phyloP scores from a whole-genome alignment of 2,888 invertebrate genomes.

The Xanthostigma xanthostigma region DNA sequence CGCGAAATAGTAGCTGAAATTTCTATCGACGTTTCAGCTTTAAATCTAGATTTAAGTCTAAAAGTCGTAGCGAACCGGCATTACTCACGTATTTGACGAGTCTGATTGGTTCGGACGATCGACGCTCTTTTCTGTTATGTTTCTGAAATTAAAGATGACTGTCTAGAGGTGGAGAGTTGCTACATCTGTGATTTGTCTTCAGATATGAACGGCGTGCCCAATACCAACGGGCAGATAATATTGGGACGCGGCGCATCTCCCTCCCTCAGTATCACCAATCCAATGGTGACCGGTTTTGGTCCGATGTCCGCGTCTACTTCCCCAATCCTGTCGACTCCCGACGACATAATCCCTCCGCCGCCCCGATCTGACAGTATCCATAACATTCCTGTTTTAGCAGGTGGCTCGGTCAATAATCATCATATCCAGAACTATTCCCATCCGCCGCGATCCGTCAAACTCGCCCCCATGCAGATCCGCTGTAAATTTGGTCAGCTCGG shows the following conservation, averaged over 20 bases:
- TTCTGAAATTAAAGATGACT: no score
- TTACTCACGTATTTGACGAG: no score
- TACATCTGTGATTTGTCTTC: no score
- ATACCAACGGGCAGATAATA: slow-evolving; percentile 30
- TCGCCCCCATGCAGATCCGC: slow-evolving; percentile 74
- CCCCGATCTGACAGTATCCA: slow-evolving; percentile 32
- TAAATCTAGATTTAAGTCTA: no score
- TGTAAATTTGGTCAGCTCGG: slow-evolving; percentile 92
- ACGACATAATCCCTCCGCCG: slow-evolving; percentile 31
- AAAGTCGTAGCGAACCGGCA: no score
- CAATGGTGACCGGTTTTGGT: slow-evolving; percentile 40
- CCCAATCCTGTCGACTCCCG: slow-evolving; percentile 37
- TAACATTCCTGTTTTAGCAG: slow-evolving; percentile 22
- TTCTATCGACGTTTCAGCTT: no score
- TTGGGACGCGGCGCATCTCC: slow-evolving; percentile 44
- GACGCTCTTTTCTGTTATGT: no score
- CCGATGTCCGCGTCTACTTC: slow-evolving; percentile 45
- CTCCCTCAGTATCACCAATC: slow-evolving; percentile 23
- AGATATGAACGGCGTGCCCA: slow-evolving; percentile 4
- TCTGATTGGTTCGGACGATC: no score
- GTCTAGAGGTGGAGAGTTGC: no score
- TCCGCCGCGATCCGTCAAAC: slow-evolving; percentile 51
- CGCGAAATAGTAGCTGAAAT: no score
- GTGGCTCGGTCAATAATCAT: slow-evolving; percentile 25
- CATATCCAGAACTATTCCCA: slow-evolving; percentile 34